Evolutionary conservation across 2,113 vertebrate species (phyloP).

Genomic region (Notechis scutatus): DNA sequence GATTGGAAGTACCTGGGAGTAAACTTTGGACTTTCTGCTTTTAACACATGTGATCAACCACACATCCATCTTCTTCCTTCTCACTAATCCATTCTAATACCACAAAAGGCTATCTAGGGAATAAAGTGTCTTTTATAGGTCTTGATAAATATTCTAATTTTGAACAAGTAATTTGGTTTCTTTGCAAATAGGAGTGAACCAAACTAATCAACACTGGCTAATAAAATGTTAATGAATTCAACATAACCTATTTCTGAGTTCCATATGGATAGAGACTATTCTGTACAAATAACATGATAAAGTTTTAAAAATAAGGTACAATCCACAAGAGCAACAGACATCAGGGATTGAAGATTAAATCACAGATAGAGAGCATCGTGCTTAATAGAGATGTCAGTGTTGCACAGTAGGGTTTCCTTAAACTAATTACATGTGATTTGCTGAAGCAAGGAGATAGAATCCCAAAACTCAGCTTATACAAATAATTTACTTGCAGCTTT

Average conservation of each 20-base stretch:
- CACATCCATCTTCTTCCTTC: neutral
- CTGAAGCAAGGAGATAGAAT: constrained; percentile 12
- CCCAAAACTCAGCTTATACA: neutral
- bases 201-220: neutral
- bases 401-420: neutral
- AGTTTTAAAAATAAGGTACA: neutral
- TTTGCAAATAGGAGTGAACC: neutral
- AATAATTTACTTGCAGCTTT: neutral
- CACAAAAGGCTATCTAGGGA: neutral
- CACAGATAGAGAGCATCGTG: neutral
- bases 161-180: neutral
- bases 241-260: neutral
- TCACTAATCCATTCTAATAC: neutral
- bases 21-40: neutral
- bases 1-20: neutral
- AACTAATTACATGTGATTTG: constrained; percentile 20
- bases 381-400: neutral
- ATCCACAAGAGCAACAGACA: neutral
- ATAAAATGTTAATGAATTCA: neutral
- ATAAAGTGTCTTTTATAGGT: neutral
- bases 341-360: neutral
- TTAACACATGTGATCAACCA: neutral
- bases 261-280: neutral
- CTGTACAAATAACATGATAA: neutral
- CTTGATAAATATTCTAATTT: neutral